Conservation (phyloP, 2,888 invertebrate genomes). For the Noctua janthe region DNA sequence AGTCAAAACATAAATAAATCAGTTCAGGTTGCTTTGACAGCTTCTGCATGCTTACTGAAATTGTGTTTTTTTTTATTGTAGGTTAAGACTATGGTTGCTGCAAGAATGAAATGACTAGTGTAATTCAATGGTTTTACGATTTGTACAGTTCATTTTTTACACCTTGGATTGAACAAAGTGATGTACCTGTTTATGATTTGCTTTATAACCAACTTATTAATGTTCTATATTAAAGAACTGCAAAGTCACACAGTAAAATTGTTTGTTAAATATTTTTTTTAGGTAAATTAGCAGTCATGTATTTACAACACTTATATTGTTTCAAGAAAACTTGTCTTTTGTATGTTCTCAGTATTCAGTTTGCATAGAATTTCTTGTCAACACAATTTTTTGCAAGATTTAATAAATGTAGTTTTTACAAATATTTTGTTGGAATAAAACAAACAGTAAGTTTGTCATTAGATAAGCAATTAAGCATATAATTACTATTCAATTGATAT, state of each 20-base stretch:
- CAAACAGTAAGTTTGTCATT: slow-evolving; percentile 14
- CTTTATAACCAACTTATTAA: slow-evolving; percentile 21
- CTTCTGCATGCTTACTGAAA: slow-evolving; percentile 38
- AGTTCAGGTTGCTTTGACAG: slow-evolving; percentile 17
- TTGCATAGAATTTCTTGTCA: slow-evolving; percentile 17
- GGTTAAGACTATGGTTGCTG: slow-evolving; percentile 68
- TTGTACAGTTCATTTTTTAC: slow-evolving; percentile 72
- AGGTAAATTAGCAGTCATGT: slow-evolving; percentile 4
- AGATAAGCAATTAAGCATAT: background rate
- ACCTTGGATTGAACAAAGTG: slow-evolving; percentile 75
- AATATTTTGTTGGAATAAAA: background rate
- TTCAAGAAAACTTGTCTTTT: background rate
- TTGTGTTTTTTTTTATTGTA: slow-evolving; percentile 70
- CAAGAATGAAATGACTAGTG: slow-evolving; percentile 78
- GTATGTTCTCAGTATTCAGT: background rate
- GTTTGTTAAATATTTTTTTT: slow-evolving; percentile 7
- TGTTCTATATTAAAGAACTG: slow-evolving; percentile 45
- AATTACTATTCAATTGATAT: slow-evolving; percentile 14
- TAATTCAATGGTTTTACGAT: slow-evolving; percentile 75
- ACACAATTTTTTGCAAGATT: slow-evolving; percentile 5
- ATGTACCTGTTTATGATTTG: slow-evolving; percentile 72
- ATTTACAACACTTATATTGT: slow-evolving; percentile 3
- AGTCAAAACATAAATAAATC: slow-evolving; percentile 23
- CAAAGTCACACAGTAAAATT: slow-evolving; percentile 14
- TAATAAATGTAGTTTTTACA: slow-evolving; percentile 3